Percentiles rank a stretch among this genome's conserved stretches.
These are phyloP conservation scores for Melangyna quadrimaculata DNA, from an alignment of 2,888 invertebrate genomes.

Conservation along the genomic window DNA sequence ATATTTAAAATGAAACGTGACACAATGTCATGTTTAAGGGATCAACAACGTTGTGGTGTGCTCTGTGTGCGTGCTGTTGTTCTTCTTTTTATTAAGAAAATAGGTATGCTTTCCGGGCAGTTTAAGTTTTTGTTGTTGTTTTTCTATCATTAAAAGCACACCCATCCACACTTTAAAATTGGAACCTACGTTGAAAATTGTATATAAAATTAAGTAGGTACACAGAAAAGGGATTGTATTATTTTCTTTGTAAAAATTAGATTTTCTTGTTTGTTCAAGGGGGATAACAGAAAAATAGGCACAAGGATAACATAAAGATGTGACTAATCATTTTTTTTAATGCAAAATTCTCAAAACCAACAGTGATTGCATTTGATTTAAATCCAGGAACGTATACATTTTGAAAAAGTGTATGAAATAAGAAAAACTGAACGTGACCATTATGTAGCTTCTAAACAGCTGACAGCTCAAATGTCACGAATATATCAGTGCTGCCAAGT, in stretches of 20 bases:
- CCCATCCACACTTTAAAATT: background rate
- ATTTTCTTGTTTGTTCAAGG: background rate
- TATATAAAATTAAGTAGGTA: background rate
- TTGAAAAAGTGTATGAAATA: too few species aligned
- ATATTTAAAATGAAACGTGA: constrained; percentile 38
- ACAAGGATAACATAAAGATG: constrained; percentile 6
- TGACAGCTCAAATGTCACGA: too few species aligned
- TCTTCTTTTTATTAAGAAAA: constrained; percentile 2
- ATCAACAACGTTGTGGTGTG: background rate
- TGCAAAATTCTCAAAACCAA: background rate
- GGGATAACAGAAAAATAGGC: background rate
- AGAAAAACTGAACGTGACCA: too few species aligned
- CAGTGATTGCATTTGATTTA: background rate
- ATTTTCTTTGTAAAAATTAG: background rate
- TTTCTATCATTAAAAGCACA: constrained; percentile 8
- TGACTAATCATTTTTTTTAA: background rate
- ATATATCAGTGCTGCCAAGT: too few species aligned
- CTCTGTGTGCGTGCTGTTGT: background rate
- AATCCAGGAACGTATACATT: too few species aligned
- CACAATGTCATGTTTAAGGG: constrained; percentile 23
- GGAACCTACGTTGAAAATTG: background rate
- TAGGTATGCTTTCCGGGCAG: constrained; percentile 1
- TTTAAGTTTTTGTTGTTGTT: constrained; percentile 5
- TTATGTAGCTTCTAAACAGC: too few species aligned
- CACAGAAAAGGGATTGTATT: background rate